Evolutionary conservation across 2,797 vertebrate species (phyloP).

Genomic region (Sardinella longiceps): DNA sequence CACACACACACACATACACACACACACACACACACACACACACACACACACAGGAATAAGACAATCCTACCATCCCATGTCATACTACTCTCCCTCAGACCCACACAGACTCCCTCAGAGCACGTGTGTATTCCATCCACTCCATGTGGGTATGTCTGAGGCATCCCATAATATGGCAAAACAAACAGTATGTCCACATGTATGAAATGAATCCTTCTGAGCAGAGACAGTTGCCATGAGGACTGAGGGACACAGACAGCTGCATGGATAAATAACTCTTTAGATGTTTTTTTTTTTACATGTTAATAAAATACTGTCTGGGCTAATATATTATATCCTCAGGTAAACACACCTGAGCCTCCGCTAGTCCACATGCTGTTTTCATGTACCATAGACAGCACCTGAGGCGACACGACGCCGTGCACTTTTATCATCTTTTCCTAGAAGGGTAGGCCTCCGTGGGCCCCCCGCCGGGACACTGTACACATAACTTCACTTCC

Average conservation of each 20-base stretch:
- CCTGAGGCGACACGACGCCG: neutral
- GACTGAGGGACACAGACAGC: neutral
- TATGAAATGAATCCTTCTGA: neutral
- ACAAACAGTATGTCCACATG: neutral
- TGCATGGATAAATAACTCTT: neutral
- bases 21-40: neutral
- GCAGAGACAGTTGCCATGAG: neutral
- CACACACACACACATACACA: too few relatives aligned
- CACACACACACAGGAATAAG: too few relatives aligned
- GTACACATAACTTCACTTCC: conserved; percentile 31
- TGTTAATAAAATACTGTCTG: neutral
- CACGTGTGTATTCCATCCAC: too few relatives aligned
- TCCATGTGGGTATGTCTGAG: too few relatives aligned
- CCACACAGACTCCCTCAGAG: too few relatives aligned
- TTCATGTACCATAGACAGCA: neutral
- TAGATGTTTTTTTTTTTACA: neutral
- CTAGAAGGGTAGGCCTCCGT: neutral
- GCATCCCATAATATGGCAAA: neutral
- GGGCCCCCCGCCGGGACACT: neutral
- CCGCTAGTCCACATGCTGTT: neutral
- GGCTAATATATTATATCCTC: neutral
- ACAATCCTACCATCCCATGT: too few relatives aligned
- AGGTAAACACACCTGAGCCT: neutral
- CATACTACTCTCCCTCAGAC: too few relatives aligned
- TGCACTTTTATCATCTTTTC: neutral